Evolutionary conservation across 2,797 vertebrate species (phyloP), one percentile per base, ranked within the genome.

Genomic region (Mastacembelus armatus): DNA sequence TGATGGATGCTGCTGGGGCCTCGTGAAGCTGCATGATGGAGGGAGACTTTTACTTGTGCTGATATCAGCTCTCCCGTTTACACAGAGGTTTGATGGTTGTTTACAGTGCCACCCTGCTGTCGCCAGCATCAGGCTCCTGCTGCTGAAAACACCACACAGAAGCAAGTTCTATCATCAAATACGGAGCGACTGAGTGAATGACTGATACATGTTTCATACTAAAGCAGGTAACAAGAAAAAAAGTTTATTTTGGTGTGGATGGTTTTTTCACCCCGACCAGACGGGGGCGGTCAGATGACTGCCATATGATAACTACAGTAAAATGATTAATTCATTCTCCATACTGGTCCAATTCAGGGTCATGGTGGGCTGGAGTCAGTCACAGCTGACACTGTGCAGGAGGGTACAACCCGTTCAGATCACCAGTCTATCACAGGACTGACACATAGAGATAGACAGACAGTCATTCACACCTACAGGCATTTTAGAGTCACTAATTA

Each of bases 61-160:
- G 91, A 93, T 92, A 93, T 90, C 88, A 91, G 90, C 89, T 85
- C 82, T 85, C 79, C 85, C 60, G 64, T 85, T 89, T 86, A 87
- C 86, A 80, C 81, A 35, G 86, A 89, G 90, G 91, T 89, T 89
- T 86, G 87, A 90, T 85, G 87, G 84, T 83, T 91, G 91, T 92
- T 92, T 91, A 90, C 85, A 85, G 87, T 86, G 85, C 83, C 86
- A 74, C 78, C 84, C 79, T 71, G 84, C 75, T 85, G 78, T 83
- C 66, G 29, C 32, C 50, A n/a, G 77, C 56, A 74, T n/a, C 47
- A 71, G 54, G 64, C 61, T 66, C 64, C 66, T 35, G 39, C 71
- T 63, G 65, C 61, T 67, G 79, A 80, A 85, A 85, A 88, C 66
- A 65, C 71, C 32, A 56, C 44, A 33, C 42, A 16, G 45, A 66